Percentiles rank a stretch among this genome's conserved stretches.
These are phyloP conservation scores for Tringa solitaria DNA, from an alignment of 2,113 vertebrate species.

Conservation along the genomic window DNA sequence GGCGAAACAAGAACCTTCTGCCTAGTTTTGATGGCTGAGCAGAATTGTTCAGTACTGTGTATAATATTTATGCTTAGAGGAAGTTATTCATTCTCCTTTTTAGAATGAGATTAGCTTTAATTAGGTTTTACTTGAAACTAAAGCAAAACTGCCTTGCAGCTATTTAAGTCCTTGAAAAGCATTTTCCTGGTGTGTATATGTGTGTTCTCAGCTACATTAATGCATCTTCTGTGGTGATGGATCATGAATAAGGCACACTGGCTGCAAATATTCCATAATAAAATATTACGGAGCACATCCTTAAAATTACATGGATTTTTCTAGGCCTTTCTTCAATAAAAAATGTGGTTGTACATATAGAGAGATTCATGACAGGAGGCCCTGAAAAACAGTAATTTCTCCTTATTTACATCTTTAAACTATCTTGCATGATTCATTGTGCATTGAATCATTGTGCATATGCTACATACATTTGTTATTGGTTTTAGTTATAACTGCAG, in stretches of 20 bases:
- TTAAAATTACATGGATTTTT: not conserved
- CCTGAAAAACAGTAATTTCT: not conserved
- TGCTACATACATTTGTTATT: not conserved
- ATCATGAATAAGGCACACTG: not conserved
- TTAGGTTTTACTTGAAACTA: not conserved
- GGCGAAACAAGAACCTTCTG: not conserved
- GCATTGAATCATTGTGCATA: not conserved
- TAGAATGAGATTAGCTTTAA: not conserved
- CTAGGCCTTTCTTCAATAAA: not conserved
- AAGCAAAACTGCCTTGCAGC: not conserved
- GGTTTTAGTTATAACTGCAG: not conserved
- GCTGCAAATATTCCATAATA: not conserved
- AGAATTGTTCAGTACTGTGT: not conserved
- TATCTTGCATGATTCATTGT: not conserved
- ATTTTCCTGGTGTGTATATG: not conserved
- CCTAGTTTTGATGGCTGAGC: not conserved
- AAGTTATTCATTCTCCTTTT: not conserved
- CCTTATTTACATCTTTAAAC: not conserved
- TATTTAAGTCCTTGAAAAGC: not conserved
- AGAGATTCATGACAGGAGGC: not conserved
- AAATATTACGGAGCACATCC: not conserved
- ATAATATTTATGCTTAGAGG: not conserved
- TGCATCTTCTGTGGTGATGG: not conserved
- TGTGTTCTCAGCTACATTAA: not conserved
- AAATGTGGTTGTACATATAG: not conserved